phyloP scores from a whole-genome alignment of 1,140 invertebrate species.

The Dendrolimus punctatus region DNA sequence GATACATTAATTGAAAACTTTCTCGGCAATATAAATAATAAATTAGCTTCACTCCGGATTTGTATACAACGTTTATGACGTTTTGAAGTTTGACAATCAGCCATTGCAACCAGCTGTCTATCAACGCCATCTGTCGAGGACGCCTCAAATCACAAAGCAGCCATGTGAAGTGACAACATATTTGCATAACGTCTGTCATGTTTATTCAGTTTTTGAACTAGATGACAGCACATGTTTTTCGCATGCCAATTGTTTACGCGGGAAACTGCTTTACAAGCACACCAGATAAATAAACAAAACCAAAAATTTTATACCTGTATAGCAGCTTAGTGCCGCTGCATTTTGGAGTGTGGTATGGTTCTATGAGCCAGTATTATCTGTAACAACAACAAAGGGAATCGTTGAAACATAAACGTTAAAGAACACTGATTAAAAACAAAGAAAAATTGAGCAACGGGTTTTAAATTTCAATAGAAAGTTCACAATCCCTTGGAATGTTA shows the following conservation, averaged over 20 bases:
- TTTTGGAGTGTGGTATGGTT: constrained; percentile 26
- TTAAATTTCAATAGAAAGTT: background rate
- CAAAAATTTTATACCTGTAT: constrained; percentile 30
- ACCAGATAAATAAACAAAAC: constrained; percentile 2
- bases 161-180: constrained; percentile 12
- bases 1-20: constrained; percentile 55
- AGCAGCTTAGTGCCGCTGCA: constrained; percentile 66
- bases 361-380: constrained; percentile 31
- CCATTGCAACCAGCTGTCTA: constrained; percentile 19
- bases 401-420: no score
- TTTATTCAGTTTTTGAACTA: constrained; percentile 20
- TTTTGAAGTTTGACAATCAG: constrained; percentile 28
- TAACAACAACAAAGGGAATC: constrained; percentile 25
- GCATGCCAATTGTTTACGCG: constrained; percentile 15
- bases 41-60: constrained; percentile 63
- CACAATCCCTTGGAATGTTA: constrained; percentile 4
- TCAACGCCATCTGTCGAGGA: constrained; percentile 38
- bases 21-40: constrained; percentile 60
- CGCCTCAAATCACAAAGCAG: constrained; percentile 6
- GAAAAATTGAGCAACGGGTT: no score
- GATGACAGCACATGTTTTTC: constrained; percentile 29
- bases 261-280: constrained; percentile 10
- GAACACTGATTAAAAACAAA: no score
- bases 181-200: constrained; percentile 26
- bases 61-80: constrained; percentile 60